These are phyloP conservation scores for Sporophila hypoxantha DNA, from an alignment of 2,113 vertebrate species.

Conservation along the genomic window DNA sequence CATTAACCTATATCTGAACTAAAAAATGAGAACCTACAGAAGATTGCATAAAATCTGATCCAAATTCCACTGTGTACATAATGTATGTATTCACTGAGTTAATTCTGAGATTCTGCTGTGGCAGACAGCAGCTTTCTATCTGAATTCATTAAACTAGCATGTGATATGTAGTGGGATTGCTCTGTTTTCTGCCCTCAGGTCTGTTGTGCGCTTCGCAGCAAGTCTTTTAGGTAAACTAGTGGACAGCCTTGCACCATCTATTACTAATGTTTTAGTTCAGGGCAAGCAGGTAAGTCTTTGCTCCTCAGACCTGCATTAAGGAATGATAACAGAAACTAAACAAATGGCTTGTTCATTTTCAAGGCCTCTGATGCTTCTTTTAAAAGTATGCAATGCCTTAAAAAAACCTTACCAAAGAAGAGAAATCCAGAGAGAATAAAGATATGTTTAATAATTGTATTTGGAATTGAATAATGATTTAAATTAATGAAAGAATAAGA, in stretches of 20 bases:
- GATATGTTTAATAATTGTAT: neutral
- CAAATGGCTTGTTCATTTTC: neutral
- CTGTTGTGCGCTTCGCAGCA: conserved; percentile 94
- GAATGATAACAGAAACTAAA: conserved; percentile 26
- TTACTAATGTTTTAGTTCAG: conserved; percentile 99
- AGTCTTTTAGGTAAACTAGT: conserved; percentile 99
- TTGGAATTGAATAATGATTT: neutral
- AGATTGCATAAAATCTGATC: neutral
- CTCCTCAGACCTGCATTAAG: conserved; percentile 35
- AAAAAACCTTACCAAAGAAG: neutral
- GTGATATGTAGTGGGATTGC: conserved; percentile 73
- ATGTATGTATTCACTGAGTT: neutral
- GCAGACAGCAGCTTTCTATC: neutral
- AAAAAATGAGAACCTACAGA: neutral
- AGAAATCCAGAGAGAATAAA: neutral
- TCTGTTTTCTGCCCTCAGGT: conserved; percentile 90
- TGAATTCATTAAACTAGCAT: conserved; percentile 61
- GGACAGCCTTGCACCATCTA: conserved; percentile 99
- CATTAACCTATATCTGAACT: neutral
- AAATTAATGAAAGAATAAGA: neutral
- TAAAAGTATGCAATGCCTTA: neutral
- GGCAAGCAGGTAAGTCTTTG: conserved; percentile 95
- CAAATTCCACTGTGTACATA: neutral
- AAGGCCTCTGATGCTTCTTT: neutral
- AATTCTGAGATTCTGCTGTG: neutral